Base-by-base conservation (phyloP, 1,140 invertebrate genomes). In the Drosophila carrolli region DNA sequence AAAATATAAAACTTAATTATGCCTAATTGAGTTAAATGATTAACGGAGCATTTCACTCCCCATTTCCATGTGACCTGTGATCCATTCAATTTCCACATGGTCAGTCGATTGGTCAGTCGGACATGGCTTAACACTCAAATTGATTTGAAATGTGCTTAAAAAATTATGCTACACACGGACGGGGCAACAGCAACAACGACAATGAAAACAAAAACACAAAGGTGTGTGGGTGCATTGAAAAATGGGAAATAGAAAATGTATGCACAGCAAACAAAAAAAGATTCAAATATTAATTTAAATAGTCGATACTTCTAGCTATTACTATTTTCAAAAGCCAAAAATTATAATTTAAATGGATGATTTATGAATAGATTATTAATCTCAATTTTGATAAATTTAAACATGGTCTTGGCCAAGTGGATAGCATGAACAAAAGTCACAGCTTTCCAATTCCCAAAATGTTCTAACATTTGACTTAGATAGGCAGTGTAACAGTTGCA, bases 81-180 rank as follows among this genome's bases (percentile, higher is more conserved):
- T 73, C 71, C 56, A 54, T 68, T 50, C 71, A 47, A 66, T 65
- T 83, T 82, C 78, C 78, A 83, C 80, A 81, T 77, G 72, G 55
- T 38, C 75, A 56, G 37, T 54, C 75, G 76, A 55, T 76, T 77
- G 78, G 60, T 59, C 72, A 76, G 57, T 86, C 75, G 47, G 68
- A 88, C 68, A 86, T 66, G 73, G 67, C 63, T 66, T 50, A 76
- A 41, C 63, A 57, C 56, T 74, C 59, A 77, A 86, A 85, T 85
- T 86, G 81, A 86, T 85, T 78, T 75, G 48, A 81, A 85, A 85
- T 67, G 78, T 78, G 74, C 63, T 83, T 80, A 75, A 66, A 79
- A 66, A 79, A 80, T 80, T 62, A 83, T 83, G 63, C 79, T 60
- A 40, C 29, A 19, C 41, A 40, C 46, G 11, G 41, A 47, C 32